These are phyloP conservation scores for Catharus ustulatus DNA, from an alignment of 2,797 vertebrate species.

Conservation along the genomic window DNA sequence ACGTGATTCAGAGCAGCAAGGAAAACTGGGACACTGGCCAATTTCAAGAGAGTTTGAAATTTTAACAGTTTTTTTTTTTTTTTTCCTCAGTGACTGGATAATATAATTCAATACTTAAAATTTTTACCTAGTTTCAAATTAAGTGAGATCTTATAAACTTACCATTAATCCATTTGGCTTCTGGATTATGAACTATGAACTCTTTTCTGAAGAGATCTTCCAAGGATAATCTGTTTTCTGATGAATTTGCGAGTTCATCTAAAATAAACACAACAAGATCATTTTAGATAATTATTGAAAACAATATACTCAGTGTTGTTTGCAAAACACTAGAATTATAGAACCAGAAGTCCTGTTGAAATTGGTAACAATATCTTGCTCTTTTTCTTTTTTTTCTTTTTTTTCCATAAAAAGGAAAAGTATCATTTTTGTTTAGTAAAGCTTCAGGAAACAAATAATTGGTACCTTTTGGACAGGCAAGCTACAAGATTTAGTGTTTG, in stretches of 20 bases:
- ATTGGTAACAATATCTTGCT: neutral
- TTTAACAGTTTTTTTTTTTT: neutral
- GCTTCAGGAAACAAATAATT: neutral
- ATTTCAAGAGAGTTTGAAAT: neutral
- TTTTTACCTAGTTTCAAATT: neutral
- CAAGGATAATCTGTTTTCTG: slow-evolving; percentile 89
- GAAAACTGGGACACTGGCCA: neutral
- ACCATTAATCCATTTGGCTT: slow-evolving; percentile 96
- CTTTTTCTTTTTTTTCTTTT: neutral
- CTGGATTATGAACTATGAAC: slow-evolving; percentile 87
- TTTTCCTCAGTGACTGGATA: neutral
- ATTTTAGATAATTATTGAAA: neutral
- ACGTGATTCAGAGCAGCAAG: neutral
- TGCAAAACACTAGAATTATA: neutral
- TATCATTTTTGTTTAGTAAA: neutral
- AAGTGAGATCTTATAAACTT: slow-evolving; percentile 49
- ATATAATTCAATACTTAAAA: neutral
- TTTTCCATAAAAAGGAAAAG: accelerated
- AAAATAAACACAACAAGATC: slow-evolving; percentile 33
- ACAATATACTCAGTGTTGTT: neutral
- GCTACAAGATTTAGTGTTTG: neutral
- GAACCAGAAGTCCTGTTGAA: neutral
- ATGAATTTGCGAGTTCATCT: slow-evolving; percentile 89
- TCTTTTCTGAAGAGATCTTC: slow-evolving; percentile 93
- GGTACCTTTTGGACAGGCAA: neutral